Percentiles rank a stretch among this genome's conserved stretches.
Conservation (phyloP, 2,888 invertebrate species). For the Agrypnus murinus region DNA sequence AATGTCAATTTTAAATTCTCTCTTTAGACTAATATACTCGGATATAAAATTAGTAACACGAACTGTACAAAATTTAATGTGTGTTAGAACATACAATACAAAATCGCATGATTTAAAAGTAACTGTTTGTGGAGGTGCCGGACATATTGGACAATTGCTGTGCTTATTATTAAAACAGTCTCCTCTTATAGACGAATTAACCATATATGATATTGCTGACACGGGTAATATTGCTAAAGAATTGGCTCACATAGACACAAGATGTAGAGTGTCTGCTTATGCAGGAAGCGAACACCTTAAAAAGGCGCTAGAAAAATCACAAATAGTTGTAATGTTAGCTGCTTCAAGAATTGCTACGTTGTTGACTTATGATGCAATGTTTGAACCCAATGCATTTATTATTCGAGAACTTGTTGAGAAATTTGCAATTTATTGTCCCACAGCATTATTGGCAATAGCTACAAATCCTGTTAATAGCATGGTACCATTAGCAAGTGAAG, state of each 20-base stretch:
- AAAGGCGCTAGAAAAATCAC: slow-evolving; percentile 63
- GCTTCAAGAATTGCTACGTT: slow-evolving; percentile 56
- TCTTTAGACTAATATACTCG: slow-evolving; percentile 14
- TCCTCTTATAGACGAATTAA: slow-evolving; percentile 75
- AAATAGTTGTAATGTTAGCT: slow-evolving; percentile 65
- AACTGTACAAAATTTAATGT: neutral
- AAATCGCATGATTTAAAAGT: slow-evolving; percentile 35
- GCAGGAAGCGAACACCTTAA: slow-evolving; percentile 61
- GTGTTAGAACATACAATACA: slow-evolving; percentile 63
- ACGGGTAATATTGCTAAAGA: slow-evolving; percentile 68
- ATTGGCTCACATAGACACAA: slow-evolving; percentile 71
- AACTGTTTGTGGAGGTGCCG: slow-evolving; percentile 56
- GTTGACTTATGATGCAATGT: slow-evolving; percentile 60
- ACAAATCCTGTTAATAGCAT: slow-evolving; percentile 79
- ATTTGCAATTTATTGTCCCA: slow-evolving; percentile 61
- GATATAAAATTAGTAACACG: neutral
- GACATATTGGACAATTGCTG: slow-evolving; percentile 74
- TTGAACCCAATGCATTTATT: slow-evolving; percentile 63
- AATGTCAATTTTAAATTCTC: slow-evolving; percentile 41
- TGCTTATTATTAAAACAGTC: slow-evolving; percentile 76
- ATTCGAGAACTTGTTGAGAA: slow-evolving; percentile 62
- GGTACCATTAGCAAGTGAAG: slow-evolving; percentile 82
- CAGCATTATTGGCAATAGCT: slow-evolving; percentile 71
- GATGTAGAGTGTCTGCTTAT: slow-evolving; percentile 68
- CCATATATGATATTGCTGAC: slow-evolving; percentile 74